Conservation (phyloP, 2,113 vertebrate species). For the Neofelis nebulosa region DNA sequence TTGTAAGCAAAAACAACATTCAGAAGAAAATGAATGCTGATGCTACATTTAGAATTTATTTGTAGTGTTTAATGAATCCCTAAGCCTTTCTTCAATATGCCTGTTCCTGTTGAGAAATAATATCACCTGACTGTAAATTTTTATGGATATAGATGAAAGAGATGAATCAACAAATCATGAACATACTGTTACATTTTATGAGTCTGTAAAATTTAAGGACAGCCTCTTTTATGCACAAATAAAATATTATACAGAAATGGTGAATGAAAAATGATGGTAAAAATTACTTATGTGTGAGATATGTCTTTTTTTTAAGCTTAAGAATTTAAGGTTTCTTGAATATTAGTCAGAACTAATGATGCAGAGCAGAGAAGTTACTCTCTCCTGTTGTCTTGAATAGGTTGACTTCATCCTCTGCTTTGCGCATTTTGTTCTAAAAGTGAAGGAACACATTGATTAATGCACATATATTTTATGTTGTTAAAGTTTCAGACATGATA, state of each 20-base stretch:
- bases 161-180: neutral
- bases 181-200: neutral
- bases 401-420: constrained; percentile 64
- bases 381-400: constrained; percentile 65
- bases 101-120: neutral
- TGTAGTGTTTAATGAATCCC: neutral
- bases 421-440: constrained; percentile 73
- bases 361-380: constrained; percentile 64
- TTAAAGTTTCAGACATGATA: constrained; percentile 73
- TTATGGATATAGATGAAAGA: neutral
- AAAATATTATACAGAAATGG: constrained; percentile 61
- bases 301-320: constrained; percentile 43
- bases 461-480: constrained; percentile 55
- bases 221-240: constrained; percentile 71
- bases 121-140: neutral
- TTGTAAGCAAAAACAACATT: constrained; percentile 11
- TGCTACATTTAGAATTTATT: neutral
- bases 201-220: constrained; percentile 68
- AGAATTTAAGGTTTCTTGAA: constrained; percentile 68
- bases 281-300: constrained; percentile 70
- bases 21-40: neutral
- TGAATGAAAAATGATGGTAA: constrained; percentile 75
- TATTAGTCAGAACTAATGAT: constrained; percentile 84
- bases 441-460: constrained; percentile 76
- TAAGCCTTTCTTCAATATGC: neutral